Conservation (phyloP, 2,888 invertebrate species). For the Aelia acuminata region DNA sequence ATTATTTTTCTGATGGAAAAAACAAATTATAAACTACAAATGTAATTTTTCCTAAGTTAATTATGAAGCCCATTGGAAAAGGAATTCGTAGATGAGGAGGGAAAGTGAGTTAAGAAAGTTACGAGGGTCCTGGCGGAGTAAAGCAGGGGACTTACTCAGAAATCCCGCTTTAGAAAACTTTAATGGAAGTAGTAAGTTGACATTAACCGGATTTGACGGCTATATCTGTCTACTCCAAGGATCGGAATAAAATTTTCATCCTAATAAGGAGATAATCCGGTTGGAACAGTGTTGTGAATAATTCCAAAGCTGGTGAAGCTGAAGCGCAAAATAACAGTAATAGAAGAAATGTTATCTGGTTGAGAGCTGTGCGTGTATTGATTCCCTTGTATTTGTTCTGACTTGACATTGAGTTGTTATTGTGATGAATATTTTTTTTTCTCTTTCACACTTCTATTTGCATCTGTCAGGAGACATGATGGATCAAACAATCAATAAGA, state of each 20-base stretch:
- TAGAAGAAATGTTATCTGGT: neutral
- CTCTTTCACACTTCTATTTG: too few relatives aligned
- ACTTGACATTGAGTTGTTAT: too few relatives aligned
- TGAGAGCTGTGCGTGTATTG: neutral
- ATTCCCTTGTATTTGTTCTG: neutral
- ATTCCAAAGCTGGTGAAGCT: too few relatives aligned
- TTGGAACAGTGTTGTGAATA: neutral
- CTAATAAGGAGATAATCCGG: neutral
- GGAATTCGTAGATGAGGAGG: constrained; percentile 2
- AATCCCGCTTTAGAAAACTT: constrained; percentile 44
- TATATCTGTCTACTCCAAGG: neutral
- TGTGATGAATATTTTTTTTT: too few relatives aligned
- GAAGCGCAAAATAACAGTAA: too few relatives aligned
- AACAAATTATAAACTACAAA: neutral
- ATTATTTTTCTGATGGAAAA: neutral
- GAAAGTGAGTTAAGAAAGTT: constrained; percentile 33
- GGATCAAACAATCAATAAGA: too few relatives aligned
- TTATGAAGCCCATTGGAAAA: neutral
- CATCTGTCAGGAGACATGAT: too few relatives aligned
- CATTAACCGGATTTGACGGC: constrained; percentile 27
- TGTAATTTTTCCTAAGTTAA: neutral
- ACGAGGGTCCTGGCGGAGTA: neutral
- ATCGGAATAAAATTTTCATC: neutral
- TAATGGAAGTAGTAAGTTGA: constrained; percentile 38
- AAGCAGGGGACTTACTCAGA: constrained; percentile 15